Percentiles rank a stretch among this genome's conserved stretches.
phyloP scores from a whole-genome alignment of 2,888 invertebrate genomes.

The Acrobasis consociella region DNA sequence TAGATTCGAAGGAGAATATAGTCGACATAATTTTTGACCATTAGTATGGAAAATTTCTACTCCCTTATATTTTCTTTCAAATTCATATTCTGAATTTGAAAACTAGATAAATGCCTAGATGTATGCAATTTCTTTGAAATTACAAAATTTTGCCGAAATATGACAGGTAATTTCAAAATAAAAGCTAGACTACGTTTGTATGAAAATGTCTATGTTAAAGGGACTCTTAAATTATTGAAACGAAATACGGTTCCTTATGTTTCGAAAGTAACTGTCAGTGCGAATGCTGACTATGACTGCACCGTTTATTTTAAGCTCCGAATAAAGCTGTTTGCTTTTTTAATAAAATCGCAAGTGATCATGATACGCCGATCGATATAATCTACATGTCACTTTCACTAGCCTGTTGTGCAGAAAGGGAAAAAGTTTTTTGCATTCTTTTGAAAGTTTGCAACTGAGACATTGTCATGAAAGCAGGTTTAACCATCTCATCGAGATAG shows the following conservation, averaged over 20 bases:
- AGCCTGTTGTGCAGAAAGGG: background rate
- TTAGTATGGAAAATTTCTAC: too few relatives aligned
- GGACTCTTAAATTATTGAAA: background rate
- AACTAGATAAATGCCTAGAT: too few relatives aligned
- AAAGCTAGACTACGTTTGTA: too few relatives aligned
- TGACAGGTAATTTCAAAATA: too few relatives aligned
- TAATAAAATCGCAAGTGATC: constrained; percentile 18
- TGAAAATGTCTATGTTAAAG: too few relatives aligned
- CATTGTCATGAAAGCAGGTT: background rate
- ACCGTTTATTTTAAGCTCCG: constrained; percentile 1
- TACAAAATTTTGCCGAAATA: too few relatives aligned
- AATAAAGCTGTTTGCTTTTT: constrained; percentile 1
- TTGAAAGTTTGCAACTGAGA: constrained; percentile 13
- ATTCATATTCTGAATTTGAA: too few relatives aligned
- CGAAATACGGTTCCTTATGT: background rate
- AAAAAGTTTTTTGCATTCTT: background rate
- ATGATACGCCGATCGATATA: constrained; percentile 12
- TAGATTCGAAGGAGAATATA: too few relatives aligned
- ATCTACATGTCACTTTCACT: constrained; percentile 18
- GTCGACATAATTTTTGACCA: too few relatives aligned
- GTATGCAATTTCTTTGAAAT: too few relatives aligned
- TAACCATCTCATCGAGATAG: too few relatives aligned
- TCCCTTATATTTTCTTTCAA: too few relatives aligned
- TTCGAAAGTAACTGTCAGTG: background rate
- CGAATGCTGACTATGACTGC: background rate